phyloP scores from a whole-genome alignment of 1,140 invertebrate genomes.

The Aporrectodea caliginosa region DNA sequence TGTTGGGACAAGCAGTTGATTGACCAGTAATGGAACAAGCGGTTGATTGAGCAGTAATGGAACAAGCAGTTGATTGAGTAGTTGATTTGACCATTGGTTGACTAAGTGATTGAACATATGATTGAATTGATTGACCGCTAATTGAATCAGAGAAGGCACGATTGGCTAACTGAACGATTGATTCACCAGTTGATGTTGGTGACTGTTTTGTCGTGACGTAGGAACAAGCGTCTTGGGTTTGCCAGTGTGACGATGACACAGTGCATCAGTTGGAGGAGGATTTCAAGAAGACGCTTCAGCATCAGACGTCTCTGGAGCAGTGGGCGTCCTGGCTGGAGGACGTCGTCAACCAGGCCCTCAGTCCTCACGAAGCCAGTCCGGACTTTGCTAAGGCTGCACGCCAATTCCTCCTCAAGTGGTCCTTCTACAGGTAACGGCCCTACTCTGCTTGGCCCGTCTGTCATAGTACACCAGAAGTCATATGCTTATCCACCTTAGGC shows the following conservation, averaged over 20 bases:
- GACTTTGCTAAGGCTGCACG: slow-evolving; percentile 74
- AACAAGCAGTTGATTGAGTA: too few relatives aligned
- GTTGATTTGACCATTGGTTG: too few relatives aligned
- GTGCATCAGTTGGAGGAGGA: slow-evolving; percentile 85
- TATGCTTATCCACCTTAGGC: background rate
- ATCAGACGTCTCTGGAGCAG: slow-evolving; percentile 88
- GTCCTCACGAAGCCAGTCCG: slow-evolving; percentile 73
- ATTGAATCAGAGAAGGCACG: too few relatives aligned
- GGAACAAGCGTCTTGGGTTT: slow-evolving; percentile 91
- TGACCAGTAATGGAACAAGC: too few relatives aligned
- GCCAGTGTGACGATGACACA: slow-evolving; percentile 82
- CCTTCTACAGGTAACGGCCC: slow-evolving; percentile 79
- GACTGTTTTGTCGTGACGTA: too few relatives aligned
- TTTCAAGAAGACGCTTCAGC: slow-evolving; percentile 87
- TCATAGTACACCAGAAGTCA: background rate
- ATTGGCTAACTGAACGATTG: too few relatives aligned
- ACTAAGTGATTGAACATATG: too few relatives aligned
- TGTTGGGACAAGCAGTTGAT: too few relatives aligned
- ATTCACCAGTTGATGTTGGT: too few relatives aligned
- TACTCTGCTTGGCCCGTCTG: background rate
- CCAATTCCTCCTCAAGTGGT: slow-evolving; percentile 97
- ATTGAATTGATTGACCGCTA: too few relatives aligned
- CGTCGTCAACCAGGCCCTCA: slow-evolving; percentile 79
- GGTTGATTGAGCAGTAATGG: too few relatives aligned
- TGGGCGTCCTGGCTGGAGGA: slow-evolving; percentile 96